These are phyloP conservation scores for Fratercula arctica DNA, from an alignment of 2,797 vertebrate genomes.

Conservation along the genomic window DNA sequence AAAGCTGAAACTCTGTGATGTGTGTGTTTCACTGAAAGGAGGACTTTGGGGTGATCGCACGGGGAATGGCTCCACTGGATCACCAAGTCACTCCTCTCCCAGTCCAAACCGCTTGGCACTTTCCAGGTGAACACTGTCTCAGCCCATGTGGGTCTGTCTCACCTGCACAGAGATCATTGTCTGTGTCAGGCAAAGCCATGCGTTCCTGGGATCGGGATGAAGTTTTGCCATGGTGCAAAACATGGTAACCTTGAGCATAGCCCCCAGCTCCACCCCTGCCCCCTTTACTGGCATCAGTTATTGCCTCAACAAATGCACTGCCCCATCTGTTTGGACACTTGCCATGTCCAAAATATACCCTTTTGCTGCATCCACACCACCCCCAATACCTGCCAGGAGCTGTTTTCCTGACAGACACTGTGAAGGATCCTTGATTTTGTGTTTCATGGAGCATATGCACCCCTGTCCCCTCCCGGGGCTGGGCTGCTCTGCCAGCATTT, in stretches of 20 bases:
- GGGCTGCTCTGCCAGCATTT: background rate
- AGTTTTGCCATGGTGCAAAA: background rate
- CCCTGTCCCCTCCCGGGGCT: background rate
- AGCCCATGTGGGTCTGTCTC: no score
- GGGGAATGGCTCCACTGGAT: background rate
- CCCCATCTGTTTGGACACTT: no score
- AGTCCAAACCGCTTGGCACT: accelerated
- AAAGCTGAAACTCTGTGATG: background rate
- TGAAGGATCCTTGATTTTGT: no score
- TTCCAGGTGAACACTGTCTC: accelerated
- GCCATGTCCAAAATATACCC: background rate
- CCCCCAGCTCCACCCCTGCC: accelerated
- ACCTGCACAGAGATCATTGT: accelerated
- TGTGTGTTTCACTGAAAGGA: background rate
- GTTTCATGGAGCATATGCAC: background rate
- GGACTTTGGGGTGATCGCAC: background rate
- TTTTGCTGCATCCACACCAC: background rate
- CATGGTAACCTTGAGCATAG: no score
- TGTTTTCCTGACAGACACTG: background rate
- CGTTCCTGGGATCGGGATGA: background rate
- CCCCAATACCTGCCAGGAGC: no score
- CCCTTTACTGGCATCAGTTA: background rate
- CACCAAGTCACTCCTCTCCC: accelerated
- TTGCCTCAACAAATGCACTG: accelerated
- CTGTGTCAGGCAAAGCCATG: background rate